These are phyloP conservation scores for Homalodisca vitripennis DNA, from an alignment of 1,140 invertebrate genomes.

Conservation along the genomic window DNA sequence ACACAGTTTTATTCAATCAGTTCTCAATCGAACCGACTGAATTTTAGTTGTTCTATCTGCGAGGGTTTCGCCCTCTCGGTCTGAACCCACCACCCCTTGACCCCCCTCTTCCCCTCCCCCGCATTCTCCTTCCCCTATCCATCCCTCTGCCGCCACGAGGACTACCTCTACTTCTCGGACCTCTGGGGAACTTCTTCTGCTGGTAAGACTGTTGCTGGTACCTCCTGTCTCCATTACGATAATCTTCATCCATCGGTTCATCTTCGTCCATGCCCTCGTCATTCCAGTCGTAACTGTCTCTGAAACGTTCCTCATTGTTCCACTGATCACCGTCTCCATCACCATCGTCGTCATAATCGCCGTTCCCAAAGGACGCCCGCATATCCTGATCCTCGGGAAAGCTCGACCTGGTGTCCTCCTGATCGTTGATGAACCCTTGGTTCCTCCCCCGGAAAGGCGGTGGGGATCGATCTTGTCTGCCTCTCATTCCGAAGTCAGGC, in stretches of 20 bases:
- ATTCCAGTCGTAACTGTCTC: slow-evolving; percentile 20
- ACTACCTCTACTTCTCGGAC: background rate
- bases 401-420: slow-evolving; percentile 8
- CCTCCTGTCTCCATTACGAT: slow-evolving; percentile 13
- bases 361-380: slow-evolving; percentile 5
- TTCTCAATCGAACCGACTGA: too few relatives aligned
- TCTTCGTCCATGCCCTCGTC: slow-evolving; percentile 29
- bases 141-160: background rate
- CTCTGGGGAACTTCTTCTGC: slow-evolving; percentile 5
- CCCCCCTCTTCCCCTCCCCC: slow-evolving; percentile 10
- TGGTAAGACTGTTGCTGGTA: background rate
- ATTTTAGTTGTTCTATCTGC: background rate
- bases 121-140: slow-evolving; percentile 19
- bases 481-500: slow-evolving; percentile 6
- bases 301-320: slow-evolving; percentile 12
- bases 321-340: slow-evolving; percentile 33
- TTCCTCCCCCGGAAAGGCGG: slow-evolving; percentile 15
- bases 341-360: slow-evolving; percentile 27
- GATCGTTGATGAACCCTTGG: slow-evolving; percentile 1
- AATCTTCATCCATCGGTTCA: slow-evolving; percentile 9
- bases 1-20: too few relatives aligned
- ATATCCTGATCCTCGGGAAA: slow-evolving; percentile 15
- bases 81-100: slow-evolving; percentile 7
- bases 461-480: background rate
- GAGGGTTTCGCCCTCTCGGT: slow-evolving; percentile 7